A percentile compares a stretch with the other conserved stretches of the same genome.
phyloP scores from a whole-genome alignment of 2,888 invertebrate genomes.

The Drosophila putrida region DNA sequence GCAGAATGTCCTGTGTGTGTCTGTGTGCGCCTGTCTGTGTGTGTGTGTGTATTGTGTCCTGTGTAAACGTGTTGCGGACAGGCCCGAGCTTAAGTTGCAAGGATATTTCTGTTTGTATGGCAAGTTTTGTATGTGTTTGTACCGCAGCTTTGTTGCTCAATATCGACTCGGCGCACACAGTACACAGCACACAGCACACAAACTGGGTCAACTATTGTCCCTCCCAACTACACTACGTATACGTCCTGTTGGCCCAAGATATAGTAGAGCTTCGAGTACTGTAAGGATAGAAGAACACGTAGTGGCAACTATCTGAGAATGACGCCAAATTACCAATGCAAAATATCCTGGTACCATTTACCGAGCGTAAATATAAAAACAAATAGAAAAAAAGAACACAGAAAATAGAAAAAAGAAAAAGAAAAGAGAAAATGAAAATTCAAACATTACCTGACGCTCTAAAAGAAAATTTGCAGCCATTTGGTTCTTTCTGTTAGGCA shows the following conservation, averaged over 20 bases:
- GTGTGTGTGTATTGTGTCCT: slow-evolving; percentile 35
- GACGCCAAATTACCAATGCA: slow-evolving; percentile 78
- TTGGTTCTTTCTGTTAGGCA: slow-evolving; percentile 40
- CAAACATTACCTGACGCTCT: slow-evolving; percentile 57
- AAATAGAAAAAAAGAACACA: slow-evolving; percentile 8
- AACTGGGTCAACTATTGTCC: slow-evolving; percentile 67
- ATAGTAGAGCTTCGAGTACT: slow-evolving; percentile 14
- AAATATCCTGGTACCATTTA: slow-evolving; percentile 78
- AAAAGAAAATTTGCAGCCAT: slow-evolving; percentile 59
- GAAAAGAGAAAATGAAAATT: slow-evolving; percentile 68
- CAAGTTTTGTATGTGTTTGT: slow-evolving; percentile 52
- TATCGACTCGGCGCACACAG: slow-evolving; percentile 52
- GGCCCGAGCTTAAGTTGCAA: slow-evolving; percentile 57
- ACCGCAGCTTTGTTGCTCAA: slow-evolving; percentile 73
- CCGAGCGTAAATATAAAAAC: slow-evolving; percentile 59
- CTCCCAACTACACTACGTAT: background rate
- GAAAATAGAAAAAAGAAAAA: slow-evolving; percentile 5
- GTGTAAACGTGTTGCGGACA: slow-evolving; percentile 64
- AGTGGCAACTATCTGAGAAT: slow-evolving; percentile 78
- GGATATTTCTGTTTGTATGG: slow-evolving; percentile 60
- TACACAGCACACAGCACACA: slow-evolving; percentile 43
- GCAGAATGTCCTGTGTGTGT: slow-evolving; percentile 46
- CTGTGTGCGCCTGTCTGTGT: slow-evolving; percentile 13
- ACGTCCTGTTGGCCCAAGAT: slow-evolving; percentile 5
- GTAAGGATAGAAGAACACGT: slow-evolving; percentile 54